Conservation (phyloP, 2,888 invertebrate species). For the Mystacides longicornis region DNA sequence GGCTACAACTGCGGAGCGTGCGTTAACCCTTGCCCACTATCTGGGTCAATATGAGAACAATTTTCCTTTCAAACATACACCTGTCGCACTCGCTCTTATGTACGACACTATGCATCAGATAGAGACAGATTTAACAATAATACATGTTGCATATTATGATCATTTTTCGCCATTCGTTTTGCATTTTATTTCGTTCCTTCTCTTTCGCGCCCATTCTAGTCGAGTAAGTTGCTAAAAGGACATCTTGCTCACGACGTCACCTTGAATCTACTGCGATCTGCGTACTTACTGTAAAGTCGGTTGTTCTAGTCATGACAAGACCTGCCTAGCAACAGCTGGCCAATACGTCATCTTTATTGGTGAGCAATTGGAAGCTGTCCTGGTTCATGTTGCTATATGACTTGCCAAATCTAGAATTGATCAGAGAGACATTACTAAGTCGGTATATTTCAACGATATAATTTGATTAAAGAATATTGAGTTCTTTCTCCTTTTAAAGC, state of each 20-base stretch:
- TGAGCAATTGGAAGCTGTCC: too few species aligned
- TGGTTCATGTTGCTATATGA: too few species aligned
- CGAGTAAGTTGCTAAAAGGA: conserved; percentile 20
- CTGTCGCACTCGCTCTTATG: conserved; percentile 21
- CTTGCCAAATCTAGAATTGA: too few species aligned
- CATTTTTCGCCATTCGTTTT: conserved; percentile 20
- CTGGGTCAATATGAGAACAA: conserved; percentile 42
- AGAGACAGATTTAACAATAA: conserved; percentile 15
- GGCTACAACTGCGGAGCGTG: conserved; percentile 47
- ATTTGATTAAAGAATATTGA: too few species aligned
- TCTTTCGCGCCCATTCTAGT: conserved; percentile 20
- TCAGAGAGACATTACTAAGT: too few species aligned
- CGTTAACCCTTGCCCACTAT: conserved; percentile 51
- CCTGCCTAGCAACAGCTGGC: too few species aligned
- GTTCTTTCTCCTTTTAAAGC: too few species aligned
- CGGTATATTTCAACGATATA: too few species aligned
- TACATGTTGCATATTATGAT: conserved; percentile 12
- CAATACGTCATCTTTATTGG: too few species aligned
- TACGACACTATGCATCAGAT: neutral
- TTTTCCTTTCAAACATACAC: conserved; percentile 13
- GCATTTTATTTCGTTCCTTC: conserved; percentile 15
- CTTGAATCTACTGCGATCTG: conserved; percentile 25
- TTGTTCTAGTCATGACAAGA: too few species aligned
- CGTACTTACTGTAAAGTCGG: too few species aligned
- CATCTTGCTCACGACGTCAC: conserved; percentile 24